Evolutionary conservation across 2,797 vertebrate genomes (phyloP).

Genomic region (Xiphophorus birchmanni): DNA sequence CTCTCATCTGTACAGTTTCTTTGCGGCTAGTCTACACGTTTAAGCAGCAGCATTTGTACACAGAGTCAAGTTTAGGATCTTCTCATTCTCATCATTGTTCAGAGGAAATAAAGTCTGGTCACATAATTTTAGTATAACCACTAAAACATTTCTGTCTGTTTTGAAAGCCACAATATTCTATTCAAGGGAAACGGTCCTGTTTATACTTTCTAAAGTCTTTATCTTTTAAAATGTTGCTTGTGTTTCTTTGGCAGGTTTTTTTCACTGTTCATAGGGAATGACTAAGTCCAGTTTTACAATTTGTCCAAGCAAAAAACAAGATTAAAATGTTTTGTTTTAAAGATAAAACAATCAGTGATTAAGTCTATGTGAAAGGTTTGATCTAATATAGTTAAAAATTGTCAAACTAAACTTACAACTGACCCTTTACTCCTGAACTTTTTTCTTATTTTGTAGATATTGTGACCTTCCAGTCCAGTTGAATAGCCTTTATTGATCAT

Average conservation of each 20-base stretch:
- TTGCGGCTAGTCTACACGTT: background rate
- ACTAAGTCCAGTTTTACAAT: background rate
- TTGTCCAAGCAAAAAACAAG: background rate
- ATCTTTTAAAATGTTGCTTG: background rate
- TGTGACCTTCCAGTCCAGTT: background rate
- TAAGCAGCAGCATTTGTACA: background rate
- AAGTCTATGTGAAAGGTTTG: background rate
- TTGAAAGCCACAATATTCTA: background rate
- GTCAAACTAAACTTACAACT: background rate
- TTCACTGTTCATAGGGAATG: background rate
- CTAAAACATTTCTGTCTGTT: background rate
- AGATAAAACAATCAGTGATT: background rate
- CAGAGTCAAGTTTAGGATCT: background rate
- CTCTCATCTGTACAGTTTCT: constrained; percentile 30
- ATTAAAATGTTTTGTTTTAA: background rate
- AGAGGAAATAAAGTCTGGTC: background rate
- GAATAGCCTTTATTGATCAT: background rate
- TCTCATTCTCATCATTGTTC: background rate
- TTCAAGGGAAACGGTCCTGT: background rate
- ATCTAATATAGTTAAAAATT: background rate
- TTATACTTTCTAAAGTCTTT: background rate
- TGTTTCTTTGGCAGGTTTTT: background rate
- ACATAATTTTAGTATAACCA: background rate
- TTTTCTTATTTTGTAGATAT: background rate
- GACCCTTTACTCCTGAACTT: background rate